Conservation (phyloP, 1,140 invertebrate species). For the Drosophila repletoides region DNA sequence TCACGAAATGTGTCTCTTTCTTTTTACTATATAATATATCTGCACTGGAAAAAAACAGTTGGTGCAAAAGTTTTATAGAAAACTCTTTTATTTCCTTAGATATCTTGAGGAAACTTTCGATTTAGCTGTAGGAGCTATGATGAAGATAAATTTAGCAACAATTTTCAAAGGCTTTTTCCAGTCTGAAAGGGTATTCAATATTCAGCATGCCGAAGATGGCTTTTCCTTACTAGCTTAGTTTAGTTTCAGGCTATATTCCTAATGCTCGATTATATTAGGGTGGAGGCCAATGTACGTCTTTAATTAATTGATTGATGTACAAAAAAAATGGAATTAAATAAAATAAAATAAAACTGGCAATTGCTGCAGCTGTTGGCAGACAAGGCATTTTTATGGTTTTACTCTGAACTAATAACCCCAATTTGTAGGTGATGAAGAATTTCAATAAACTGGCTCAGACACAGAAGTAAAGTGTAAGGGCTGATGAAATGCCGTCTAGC, state of each 20-base stretch:
- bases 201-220: no score
- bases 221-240: no score
- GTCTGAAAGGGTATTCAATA: no score
- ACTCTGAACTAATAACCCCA: slow-evolving; percentile 39
- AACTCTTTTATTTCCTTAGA: no score
- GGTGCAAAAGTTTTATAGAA: no score
- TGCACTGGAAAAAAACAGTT: no score
- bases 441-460: not conserved
- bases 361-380: not conserved
- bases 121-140: no score
- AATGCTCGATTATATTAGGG: slow-evolving; percentile 39
- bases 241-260: not conserved
- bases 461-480: not conserved
- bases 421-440: slow-evolving; percentile 13
- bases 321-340: slow-evolving; percentile 27
- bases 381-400: slow-evolving; percentile 48
- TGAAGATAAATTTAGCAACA: no score
- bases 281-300: slow-evolving; percentile 56
- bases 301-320: not conserved
- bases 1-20: no score
- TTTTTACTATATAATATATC: no score
- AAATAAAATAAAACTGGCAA: not conserved
- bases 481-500: slow-evolving; percentile 44
- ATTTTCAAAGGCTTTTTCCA: no score
- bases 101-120: no score